These are phyloP conservation scores for Agapornis canus DNA, from an alignment of 2,797 vertebrate genomes.

Conservation along the genomic window DNA sequence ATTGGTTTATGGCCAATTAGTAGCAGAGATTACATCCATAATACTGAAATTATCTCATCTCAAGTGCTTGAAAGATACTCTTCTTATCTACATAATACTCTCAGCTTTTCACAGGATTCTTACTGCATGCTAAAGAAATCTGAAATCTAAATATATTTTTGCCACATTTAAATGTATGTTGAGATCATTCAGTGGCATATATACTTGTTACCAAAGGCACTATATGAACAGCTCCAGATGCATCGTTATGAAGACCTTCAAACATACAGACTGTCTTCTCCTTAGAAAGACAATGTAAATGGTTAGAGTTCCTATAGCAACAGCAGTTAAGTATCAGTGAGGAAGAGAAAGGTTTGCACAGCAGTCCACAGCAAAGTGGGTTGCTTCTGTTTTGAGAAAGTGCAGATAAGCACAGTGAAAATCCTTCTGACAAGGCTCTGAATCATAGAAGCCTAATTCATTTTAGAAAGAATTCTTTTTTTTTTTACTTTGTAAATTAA, in stretches of 20 bases:
- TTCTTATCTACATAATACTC: background rate
- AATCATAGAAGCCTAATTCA: background rate
- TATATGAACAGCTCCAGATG: background rate
- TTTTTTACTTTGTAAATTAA: background rate
- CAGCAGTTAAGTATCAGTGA: background rate
- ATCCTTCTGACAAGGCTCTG: background rate
- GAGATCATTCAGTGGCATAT: background rate
- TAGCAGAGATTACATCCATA: background rate
- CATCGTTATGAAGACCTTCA: background rate
- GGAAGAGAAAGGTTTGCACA: background rate
- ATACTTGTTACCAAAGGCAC: background rate
- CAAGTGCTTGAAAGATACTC: background rate
- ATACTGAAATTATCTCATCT: background rate
- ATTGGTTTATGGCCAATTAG: background rate
- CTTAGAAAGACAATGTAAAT: slow-evolving; percentile 4
- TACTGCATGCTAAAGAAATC: background rate
- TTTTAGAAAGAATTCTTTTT: background rate
- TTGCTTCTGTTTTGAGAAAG: background rate
- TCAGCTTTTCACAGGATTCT: background rate
- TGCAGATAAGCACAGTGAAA: background rate
- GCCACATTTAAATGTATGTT: background rate
- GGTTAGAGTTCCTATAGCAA: slow-evolving; percentile 25
- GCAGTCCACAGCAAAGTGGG: background rate
- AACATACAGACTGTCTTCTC: background rate
- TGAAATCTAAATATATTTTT: background rate